Percentiles rank a stretch among this genome's conserved stretches.
phyloP scores from a whole-genome alignment of 2,888 invertebrate species.

The Himalopsyche kuldschensis region DNA sequence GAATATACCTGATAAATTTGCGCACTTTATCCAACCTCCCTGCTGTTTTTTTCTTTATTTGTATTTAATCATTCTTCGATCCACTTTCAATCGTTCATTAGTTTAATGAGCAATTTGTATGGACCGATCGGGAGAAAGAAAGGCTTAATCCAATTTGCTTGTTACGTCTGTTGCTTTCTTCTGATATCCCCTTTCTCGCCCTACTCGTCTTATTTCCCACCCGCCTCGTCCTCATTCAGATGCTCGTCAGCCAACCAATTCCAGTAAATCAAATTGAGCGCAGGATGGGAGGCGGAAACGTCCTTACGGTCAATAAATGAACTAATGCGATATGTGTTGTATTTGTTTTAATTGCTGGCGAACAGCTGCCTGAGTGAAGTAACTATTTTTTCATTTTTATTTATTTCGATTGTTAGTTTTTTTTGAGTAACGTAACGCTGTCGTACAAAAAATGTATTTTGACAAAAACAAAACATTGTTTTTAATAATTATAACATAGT shows the following conservation, averaged over 20 bases:
- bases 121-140: slow-evolving; percentile 1
- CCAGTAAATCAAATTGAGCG: slow-evolving; percentile 2
- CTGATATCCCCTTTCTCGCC: not conserved
- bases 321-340: slow-evolving; percentile 8
- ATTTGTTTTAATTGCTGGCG: slow-evolving; percentile 15
- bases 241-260: not conserved
- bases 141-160: slow-evolving; percentile 13
- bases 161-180: slow-evolving; percentile 1
- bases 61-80: slow-evolving; percentile 1
- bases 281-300: slow-evolving; percentile 7
- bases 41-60: not conserved
- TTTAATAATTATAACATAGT: too few species aligned
- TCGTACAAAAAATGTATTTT: too few species aligned
- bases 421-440: too few species aligned
- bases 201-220: not conserved
- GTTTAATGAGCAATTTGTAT: slow-evolving; percentile 9
- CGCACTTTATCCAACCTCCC: not conserved
- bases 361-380: not conserved
- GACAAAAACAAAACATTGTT: too few species aligned
- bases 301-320: slow-evolving; percentile 15
- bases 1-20: not conserved
- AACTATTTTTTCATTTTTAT: too few species aligned
- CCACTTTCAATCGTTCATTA: slow-evolving; percentile 6
- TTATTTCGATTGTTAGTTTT: too few species aligned
- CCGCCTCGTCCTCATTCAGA: not conserved